Evolutionary conservation across 2,113 vertebrate species (phyloP).

Genomic region (Falcunculus frontatus): DNA sequence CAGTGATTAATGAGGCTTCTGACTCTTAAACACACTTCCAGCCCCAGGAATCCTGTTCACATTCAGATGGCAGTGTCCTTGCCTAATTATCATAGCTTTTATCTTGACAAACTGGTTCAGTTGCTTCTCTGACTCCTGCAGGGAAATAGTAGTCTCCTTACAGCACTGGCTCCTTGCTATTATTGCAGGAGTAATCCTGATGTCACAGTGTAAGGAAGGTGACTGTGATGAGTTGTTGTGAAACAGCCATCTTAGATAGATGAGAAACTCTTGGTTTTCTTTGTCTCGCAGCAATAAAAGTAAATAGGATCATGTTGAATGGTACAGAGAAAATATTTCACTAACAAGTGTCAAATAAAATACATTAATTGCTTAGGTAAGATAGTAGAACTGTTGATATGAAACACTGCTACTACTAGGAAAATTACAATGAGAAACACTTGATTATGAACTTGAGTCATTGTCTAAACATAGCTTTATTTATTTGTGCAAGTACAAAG

Average conservation of each 20-base stretch:
- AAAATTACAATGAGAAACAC: background rate
- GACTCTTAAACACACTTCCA: background rate
- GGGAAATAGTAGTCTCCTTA: background rate
- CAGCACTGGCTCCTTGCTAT: background rate
- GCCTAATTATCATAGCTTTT: background rate
- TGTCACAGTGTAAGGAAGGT: background rate
- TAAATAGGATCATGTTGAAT: background rate
- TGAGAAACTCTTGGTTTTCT: background rate
- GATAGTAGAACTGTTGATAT: background rate
- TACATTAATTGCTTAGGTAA: background rate
- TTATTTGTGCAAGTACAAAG: background rate
- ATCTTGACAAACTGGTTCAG: slow-evolving; percentile 5
- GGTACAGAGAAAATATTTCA: background rate
- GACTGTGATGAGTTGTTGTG: background rate
- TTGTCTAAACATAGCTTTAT: background rate
- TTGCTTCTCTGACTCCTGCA: background rate
- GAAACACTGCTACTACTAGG: background rate
- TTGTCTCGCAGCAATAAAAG: background rate
- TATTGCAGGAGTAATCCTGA: background rate
- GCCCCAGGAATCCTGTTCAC: background rate
- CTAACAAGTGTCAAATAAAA: background rate
- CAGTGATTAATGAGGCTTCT: background rate
- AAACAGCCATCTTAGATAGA: background rate
- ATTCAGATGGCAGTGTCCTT: background rate
- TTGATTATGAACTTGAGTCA: background rate